Conservation (phyloP, 2,888 invertebrate genomes). For the Chalcis sispes region DNA sequence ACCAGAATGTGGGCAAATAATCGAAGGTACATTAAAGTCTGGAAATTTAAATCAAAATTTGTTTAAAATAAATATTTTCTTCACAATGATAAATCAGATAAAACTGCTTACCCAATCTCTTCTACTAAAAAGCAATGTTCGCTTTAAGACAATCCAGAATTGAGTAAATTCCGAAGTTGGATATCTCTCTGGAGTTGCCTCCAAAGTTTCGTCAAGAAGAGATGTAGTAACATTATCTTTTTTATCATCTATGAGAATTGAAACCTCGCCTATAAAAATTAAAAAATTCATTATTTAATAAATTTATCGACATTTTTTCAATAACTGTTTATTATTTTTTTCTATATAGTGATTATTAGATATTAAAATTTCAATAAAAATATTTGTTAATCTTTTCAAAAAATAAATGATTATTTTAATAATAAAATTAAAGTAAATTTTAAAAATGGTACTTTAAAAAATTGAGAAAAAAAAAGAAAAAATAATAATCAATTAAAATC, state of each 20-base stretch:
- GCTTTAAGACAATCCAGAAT: slow-evolving; percentile 91
- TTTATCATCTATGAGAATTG: slow-evolving; percentile 82
- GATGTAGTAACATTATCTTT: slow-evolving; percentile 84
- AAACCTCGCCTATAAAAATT: slow-evolving; percentile 76
- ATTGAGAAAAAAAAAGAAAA: not conserved
- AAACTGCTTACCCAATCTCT: slow-evolving; percentile 87
- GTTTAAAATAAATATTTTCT: not conserved
- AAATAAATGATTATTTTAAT: too few relatives aligned
- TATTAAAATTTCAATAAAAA: too few relatives aligned
- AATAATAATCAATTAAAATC: not conserved
- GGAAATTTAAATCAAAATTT: slow-evolving; percentile 67
- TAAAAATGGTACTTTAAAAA: too few relatives aligned
- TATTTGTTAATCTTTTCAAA: too few relatives aligned
- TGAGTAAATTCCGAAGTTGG: slow-evolving; percentile 90
- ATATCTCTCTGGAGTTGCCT: slow-evolving; percentile 84
- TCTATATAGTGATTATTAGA: too few relatives aligned
- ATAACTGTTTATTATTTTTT: too few relatives aligned
- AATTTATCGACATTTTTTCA: too few relatives aligned
- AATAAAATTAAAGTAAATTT: too few relatives aligned
- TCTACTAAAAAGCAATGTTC: slow-evolving; percentile 89
- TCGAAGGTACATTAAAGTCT: slow-evolving; percentile 97
- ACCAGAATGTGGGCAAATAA: slow-evolving; percentile 95
- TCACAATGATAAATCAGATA: not conserved
- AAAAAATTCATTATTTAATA: not conserved
- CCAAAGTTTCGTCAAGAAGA: slow-evolving; percentile 80